Base-by-base conservation (phyloP, 1,140 invertebrate genomes). In the Plectus sambesii region DNA sequence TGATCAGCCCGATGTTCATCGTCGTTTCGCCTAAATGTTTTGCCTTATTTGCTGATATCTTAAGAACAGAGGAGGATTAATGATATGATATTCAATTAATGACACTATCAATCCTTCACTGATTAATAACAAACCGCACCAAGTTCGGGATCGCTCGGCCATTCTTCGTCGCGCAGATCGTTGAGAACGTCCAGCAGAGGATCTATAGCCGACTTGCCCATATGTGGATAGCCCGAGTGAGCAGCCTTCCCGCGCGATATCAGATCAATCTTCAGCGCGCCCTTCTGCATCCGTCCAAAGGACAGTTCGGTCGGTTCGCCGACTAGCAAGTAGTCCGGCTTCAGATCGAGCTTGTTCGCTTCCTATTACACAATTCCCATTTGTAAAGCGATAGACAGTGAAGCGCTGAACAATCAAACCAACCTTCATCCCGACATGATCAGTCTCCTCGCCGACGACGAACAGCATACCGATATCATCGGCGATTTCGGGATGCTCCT, bases 361-460 rank as follows among this genome's bases (percentile, higher is more conserved):
- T 48, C 37, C 46, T 48, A 48, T 5, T 33, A 19, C 12, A 19
- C 20, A 15, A 12, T 5, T 46, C 15, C 27, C 12, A 15, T 37
- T 3, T 40, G 42, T 33, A 46, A 46, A 42, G 35, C 49, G 49
- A 49, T 51, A n/a, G n/a, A n/a, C n/a, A n/a, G n/a, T n/a, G n/a
- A n/a, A n/a, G n/a, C n/a, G n/a, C n/a, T n/a, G n/a, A n/a, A n/a
- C n/a, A n/a, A n/a, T n/a, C 30, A 12, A 29, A 29, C 53, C 47
- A 9, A 59, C 60, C 5, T 45, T 61, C 60, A 62, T 62, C 50
- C 60, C 60, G 38, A 63, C 38, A 49, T 62, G 60, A 44, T 62
- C 60, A n/a, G 60, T 45, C 41, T 62, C 60, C 37, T 62, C 60
- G 19, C 60, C 60, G 9, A 62, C 60, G 9, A 62, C 60, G 37